phyloP scores from a whole-genome alignment of 2,888 invertebrate species.

The Sacculina carcini region DNA sequence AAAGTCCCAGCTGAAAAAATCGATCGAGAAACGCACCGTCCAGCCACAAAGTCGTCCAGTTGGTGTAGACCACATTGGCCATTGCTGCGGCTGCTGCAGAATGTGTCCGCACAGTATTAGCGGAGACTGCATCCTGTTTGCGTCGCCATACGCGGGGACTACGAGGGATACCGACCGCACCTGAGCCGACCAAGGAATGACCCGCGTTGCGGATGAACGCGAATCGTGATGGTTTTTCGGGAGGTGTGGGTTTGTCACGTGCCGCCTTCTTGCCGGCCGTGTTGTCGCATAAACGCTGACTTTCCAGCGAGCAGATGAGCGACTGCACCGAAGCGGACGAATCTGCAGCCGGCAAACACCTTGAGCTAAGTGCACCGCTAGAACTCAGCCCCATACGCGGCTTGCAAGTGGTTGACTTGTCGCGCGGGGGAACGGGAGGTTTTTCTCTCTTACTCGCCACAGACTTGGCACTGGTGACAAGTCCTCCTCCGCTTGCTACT shows the following conservation, averaged over 20 bases:
- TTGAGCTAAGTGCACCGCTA: too few species aligned
- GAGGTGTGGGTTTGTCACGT: constrained; percentile 12
- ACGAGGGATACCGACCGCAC: too few species aligned
- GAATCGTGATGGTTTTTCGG: constrained; percentile 14
- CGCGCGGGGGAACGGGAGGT: neutral
- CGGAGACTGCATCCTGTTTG: too few species aligned
- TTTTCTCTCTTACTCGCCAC: neutral
- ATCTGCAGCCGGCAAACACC: too few species aligned
- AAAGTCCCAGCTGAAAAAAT: constrained; percentile 61
- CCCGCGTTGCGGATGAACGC: constrained; percentile 11
- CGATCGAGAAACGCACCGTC: constrained; percentile 59
- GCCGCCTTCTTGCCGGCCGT: constrained; percentile 10
- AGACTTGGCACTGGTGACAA: constrained; percentile 16
- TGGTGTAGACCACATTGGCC: constrained; percentile 16
- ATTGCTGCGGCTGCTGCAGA: constrained; percentile 22
- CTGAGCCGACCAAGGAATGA: neutral
- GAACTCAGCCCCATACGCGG: too few species aligned
- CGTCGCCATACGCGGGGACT: too few species aligned
- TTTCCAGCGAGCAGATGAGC: too few species aligned
- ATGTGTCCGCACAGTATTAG: constrained; percentile 1
- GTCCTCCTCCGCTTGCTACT: constrained; percentile 25
- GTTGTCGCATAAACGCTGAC: too few species aligned
- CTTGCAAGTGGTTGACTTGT: too few species aligned
- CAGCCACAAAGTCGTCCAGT: constrained; percentile 43
- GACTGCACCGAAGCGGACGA: too few species aligned